These are phyloP conservation scores for Ichneumoninae sp. DNA, from an alignment of 2,888 invertebrate genomes.

Conservation along the genomic window DNA sequence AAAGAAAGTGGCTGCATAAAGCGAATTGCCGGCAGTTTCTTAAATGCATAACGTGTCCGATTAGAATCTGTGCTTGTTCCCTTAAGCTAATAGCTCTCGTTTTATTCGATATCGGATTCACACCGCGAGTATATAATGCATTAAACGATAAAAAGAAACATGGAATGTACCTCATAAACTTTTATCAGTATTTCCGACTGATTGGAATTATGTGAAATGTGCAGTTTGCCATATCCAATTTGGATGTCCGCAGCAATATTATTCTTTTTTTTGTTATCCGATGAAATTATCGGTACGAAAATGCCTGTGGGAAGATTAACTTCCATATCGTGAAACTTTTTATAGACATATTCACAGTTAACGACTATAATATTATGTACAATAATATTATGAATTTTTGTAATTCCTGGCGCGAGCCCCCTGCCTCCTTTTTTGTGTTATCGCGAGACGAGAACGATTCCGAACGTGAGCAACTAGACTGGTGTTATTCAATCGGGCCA, in stretches of 20 bases:
- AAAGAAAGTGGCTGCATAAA: conserved; percentile 47
- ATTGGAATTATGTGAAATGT: conserved; percentile 49
- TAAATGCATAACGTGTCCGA: conserved; percentile 66
- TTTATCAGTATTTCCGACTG: conserved; percentile 55
- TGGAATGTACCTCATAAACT: conserved; percentile 74
- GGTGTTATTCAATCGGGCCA: conserved; percentile 33
- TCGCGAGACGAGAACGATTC: conserved; percentile 59
- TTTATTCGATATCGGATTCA: conserved; percentile 44
- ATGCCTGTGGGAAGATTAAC: conserved; percentile 70
- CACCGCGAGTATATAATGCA: conserved; percentile 55
- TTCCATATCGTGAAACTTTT: conserved; percentile 69
- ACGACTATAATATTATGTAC: conserved; percentile 78
- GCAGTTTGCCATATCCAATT: conserved; percentile 28
- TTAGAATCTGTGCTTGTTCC: conserved; percentile 68
- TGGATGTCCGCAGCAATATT: conserved; percentile 48
- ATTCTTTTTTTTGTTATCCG: conserved; percentile 39
- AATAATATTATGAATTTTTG: conserved; percentile 66
- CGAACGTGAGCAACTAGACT: conserved; percentile 66
- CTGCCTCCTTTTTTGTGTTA: neutral
- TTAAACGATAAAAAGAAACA: conserved; percentile 67
- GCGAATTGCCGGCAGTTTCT: conserved; percentile 45
- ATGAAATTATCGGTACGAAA: conserved; percentile 57
- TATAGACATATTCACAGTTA: conserved; percentile 78
- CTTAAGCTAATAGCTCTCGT: conserved; percentile 63
- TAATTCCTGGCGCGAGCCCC: conserved; percentile 50